Conservation (phyloP, 2,797 vertebrate genomes). For the Rhyacichthys aspro region DNA sequence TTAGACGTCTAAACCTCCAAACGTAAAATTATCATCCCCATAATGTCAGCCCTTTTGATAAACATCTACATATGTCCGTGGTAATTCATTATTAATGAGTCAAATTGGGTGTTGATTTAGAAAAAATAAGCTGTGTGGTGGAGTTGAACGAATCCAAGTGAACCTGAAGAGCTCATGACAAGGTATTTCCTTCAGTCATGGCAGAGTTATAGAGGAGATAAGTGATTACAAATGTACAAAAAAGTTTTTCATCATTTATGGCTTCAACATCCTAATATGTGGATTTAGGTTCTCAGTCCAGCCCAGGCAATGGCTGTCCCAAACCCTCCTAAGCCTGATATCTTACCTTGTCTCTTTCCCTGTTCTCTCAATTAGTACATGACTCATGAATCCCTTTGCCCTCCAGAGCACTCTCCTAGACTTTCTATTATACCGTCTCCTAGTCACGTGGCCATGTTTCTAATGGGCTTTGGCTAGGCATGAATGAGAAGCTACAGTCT, state of each 20-base stretch:
- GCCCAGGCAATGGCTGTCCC: slow-evolving; percentile 49
- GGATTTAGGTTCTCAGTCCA: too few species aligned
- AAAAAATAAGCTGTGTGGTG: too few species aligned
- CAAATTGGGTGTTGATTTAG: too few species aligned
- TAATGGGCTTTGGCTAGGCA: slow-evolving; percentile 38
- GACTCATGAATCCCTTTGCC: slow-evolving; percentile 40
- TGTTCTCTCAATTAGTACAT: slow-evolving; percentile 63
- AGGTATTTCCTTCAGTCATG: too few species aligned
- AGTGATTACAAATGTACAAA: too few species aligned
- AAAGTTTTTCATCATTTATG: too few species aligned
- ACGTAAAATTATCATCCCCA: slow-evolving; percentile 14
- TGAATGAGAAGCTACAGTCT: slow-evolving; percentile 31
- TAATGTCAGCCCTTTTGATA: slow-evolving; percentile 16
- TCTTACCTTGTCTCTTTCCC: slow-evolving; percentile 45
- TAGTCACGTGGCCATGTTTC: slow-evolving; percentile 27
- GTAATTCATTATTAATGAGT: neutral
- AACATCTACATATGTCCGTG: slow-evolving; percentile 11
- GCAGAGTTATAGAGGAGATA: too few species aligned
- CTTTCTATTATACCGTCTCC: slow-evolving; percentile 37
- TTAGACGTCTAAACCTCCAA: slow-evolving; percentile 1
- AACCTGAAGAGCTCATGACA: too few species aligned
- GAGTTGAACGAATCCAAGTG: too few species aligned
- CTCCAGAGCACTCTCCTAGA: slow-evolving; percentile 23
- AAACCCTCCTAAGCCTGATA: slow-evolving; percentile 58
- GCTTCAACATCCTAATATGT: too few species aligned